Conservation (phyloP, 1,140 invertebrate species). For the Colletes latitarsis region DNA sequence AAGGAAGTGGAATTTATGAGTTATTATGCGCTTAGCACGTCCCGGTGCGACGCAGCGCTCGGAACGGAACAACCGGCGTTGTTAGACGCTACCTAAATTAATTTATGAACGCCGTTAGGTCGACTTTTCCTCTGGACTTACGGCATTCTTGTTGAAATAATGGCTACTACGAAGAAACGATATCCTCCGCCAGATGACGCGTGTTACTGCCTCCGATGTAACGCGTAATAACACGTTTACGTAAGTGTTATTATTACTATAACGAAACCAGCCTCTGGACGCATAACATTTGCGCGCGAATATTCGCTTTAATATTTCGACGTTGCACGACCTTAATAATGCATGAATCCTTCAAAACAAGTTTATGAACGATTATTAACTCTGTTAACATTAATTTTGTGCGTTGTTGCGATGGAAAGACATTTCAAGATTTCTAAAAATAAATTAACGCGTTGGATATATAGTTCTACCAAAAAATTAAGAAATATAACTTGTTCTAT, state of each 20-base stretch:
- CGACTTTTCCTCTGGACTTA: conserved; percentile 18
- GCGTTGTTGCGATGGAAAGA: too few species aligned
- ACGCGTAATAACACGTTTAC: conserved; percentile 21
- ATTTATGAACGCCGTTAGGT: conserved; percentile 21
- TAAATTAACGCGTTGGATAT: too few species aligned
- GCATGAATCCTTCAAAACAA: too few species aligned
- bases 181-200: background rate
- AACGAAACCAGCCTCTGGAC: too few species aligned
- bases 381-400: too few species aligned
- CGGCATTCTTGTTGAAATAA: conserved; percentile 21
- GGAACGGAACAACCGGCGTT: conserved; percentile 3
- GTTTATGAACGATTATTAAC: too few species aligned
- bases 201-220: background rate
- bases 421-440: too few species aligned
- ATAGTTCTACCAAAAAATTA: too few species aligned
- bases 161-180: background rate
- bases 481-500: too few species aligned
- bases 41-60: background rate
- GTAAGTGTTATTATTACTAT: conserved; percentile 20
- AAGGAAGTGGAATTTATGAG: conserved; percentile 59
- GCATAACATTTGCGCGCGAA: too few species aligned
- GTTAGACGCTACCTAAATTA: conserved; percentile 38
- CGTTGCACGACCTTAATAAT: too few species aligned
- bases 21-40: conserved; percentile 35
- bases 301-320: too few species aligned